Conservation (phyloP, 2,888 invertebrate species). For the Abrostola tripartita region DNA sequence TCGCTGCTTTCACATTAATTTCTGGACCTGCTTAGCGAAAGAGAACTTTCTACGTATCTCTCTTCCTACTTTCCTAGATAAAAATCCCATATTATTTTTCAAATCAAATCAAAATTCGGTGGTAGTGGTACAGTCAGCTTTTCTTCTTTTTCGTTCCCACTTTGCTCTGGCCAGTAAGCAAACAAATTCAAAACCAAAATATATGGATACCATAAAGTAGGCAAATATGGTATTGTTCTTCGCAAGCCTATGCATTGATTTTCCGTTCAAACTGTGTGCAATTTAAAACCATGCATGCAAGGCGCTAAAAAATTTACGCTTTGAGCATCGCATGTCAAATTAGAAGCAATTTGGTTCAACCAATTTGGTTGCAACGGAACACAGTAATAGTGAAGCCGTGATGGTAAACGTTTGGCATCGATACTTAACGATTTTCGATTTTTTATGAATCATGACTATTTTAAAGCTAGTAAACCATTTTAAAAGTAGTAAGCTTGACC, state of each 20-base stretch:
- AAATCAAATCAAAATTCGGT: no score
- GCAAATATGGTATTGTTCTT: background rate
- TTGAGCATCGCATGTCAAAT: conserved; percentile 44
- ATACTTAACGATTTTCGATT: background rate
- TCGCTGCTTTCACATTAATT: no score
- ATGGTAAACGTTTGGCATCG: conserved; percentile 13
- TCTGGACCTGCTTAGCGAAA: no score
- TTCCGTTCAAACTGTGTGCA: conserved; percentile 25
- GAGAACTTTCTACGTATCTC: no score
- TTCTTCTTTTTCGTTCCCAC: no score
- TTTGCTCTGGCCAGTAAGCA: background rate
- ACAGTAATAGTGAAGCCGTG: conserved; percentile 32
- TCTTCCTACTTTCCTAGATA: no score
- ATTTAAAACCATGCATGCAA: conserved; percentile 18
- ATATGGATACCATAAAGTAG: background rate
- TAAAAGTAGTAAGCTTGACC: background rate
- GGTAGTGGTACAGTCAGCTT: no score
- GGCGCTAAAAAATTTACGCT: conserved; percentile 11
- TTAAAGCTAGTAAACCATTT: background rate
- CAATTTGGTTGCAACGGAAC: conserved; percentile 25
- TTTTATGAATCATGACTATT: background rate
- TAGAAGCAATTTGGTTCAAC: conserved; percentile 41
- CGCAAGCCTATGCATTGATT: conserved; percentile 18
- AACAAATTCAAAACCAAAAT: background rate
- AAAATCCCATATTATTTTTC: no score